phyloP scores from a whole-genome alignment of 1,140 invertebrate species.

The Microplitis demolitor region DNA sequence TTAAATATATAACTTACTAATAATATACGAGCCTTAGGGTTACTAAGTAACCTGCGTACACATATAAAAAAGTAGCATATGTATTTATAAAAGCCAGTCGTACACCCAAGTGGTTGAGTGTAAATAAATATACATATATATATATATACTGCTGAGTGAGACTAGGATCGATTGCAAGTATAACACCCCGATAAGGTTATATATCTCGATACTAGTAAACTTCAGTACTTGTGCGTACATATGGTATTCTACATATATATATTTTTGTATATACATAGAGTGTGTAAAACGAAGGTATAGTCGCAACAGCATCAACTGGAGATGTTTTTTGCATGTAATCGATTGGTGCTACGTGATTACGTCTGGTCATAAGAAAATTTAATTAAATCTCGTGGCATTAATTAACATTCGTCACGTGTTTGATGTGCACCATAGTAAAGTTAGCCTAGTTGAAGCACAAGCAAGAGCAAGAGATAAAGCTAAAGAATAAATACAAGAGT shows the following conservation, averaged over 20 bases:
- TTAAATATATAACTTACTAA: slow-evolving; percentile 42
- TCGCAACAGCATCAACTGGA: background rate
- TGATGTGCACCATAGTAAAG: slow-evolving; percentile 2
- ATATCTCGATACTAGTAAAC: background rate
- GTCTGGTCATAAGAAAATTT: slow-evolving; percentile 23
- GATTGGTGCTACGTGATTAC: slow-evolving; percentile 26
- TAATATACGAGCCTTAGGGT: slow-evolving; percentile 3
- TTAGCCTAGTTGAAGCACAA: background rate
- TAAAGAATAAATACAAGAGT: background rate
- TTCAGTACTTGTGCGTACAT: too few species aligned
- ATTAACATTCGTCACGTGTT: slow-evolving; percentile 28
- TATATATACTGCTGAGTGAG: background rate
- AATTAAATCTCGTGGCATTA: slow-evolving; percentile 28
- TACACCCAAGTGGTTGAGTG: background rate
- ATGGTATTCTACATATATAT: too few species aligned
- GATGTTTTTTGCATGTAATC: slow-evolving; percentile 1
- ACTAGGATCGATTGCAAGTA: slow-evolving; percentile 20
- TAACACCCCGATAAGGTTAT: slow-evolving; percentile 31
- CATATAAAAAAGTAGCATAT: background rate
- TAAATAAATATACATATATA: background rate
- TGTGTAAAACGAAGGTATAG: too few species aligned
- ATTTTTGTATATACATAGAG: too few species aligned
- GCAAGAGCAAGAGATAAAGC: background rate
- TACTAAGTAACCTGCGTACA: slow-evolving; percentile 4
- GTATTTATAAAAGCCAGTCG: background rate